Evolutionary conservation across 2,888 invertebrate genomes (phyloP).

Genomic region (Epirrita christyi): DNA sequence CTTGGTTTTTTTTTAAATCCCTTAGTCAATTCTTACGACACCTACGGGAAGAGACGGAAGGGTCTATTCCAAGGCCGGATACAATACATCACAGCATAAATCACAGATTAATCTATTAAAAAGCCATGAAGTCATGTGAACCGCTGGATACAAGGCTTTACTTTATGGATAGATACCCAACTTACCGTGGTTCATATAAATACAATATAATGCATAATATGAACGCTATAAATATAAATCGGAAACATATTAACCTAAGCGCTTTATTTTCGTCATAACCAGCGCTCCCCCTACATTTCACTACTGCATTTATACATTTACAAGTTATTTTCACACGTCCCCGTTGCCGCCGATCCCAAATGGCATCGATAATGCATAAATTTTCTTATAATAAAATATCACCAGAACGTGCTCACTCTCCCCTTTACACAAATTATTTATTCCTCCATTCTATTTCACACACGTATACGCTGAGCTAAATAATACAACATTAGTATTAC

Average conservation of each 20-base stretch:
- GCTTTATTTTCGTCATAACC: slow-evolving; percentile 5
- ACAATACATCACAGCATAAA: no score
- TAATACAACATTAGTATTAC: slow-evolving; percentile 28
- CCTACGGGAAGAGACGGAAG: no score
- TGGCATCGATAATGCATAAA: slow-evolving; percentile 45
- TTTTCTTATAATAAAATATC: slow-evolving; percentile 44
- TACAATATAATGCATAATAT: not conserved
- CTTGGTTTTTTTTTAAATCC: no score
- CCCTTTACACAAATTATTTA: slow-evolving; percentile 41
- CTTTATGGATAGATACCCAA: no score
- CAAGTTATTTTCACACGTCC: slow-evolving; percentile 32
- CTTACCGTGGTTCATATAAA: no score
- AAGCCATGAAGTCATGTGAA: no score
- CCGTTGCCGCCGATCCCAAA: slow-evolving; percentile 27
- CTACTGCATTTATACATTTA: slow-evolving; percentile 15
- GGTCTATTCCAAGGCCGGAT: no score
- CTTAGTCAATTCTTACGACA: no score
- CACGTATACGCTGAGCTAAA: slow-evolving; percentile 26
- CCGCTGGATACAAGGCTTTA: no score
- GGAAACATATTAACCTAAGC: not conserved
- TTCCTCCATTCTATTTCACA: slow-evolving; percentile 35
- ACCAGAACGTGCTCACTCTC: slow-evolving; percentile 44
- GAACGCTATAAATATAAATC: not conserved
- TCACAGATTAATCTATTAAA: no score
- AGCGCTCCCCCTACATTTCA: not conserved